Evolutionary conservation across 1,140 invertebrate species (phyloP).

Genomic region (Drosophila lacteicornis): DNA sequence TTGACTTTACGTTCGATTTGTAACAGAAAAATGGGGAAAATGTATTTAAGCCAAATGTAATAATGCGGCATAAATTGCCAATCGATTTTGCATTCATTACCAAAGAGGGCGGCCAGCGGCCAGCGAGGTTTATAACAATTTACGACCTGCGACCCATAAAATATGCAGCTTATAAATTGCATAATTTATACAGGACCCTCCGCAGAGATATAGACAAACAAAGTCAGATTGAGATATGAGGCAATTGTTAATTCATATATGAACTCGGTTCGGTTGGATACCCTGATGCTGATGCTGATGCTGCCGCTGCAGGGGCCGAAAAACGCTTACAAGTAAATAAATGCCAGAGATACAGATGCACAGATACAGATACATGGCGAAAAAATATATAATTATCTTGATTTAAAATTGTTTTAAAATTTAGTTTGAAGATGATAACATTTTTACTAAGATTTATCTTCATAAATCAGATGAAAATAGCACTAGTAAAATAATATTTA

Average conservation of each 20-base stretch:
- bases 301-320: conserved; percentile 23
- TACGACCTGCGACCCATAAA: conserved; percentile 73
- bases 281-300: conserved; percentile 5
- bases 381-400: neutral
- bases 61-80: conserved; percentile 42
- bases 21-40: conserved; percentile 5
- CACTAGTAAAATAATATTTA: too few relatives aligned
- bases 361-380: neutral
- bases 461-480: too few relatives aligned
- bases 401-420: neutral
- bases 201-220: conserved; percentile 52
- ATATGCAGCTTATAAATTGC: conserved; percentile 77
- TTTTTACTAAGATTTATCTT: too few relatives aligned
- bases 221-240: conserved; percentile 49
- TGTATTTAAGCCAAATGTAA: conserved; percentile 40
- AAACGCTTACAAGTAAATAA: conserved; percentile 72
- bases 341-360: conserved; percentile 24
- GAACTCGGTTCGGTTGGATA: conserved; percentile 39
- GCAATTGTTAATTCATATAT: conserved; percentile 71
- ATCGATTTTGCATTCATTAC: conserved; percentile 52
- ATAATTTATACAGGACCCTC: conserved; percentile 61
- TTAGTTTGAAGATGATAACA: too few relatives aligned
- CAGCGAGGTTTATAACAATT: conserved; percentile 53
- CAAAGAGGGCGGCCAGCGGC: conserved; percentile 14
- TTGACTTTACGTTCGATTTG: conserved; percentile 8